A percentile compares a stretch with the other conserved stretches of the same genome.
Conservation (phyloP, 2,888 invertebrate genomes). For the Siphonodentalium dalli region DNA sequence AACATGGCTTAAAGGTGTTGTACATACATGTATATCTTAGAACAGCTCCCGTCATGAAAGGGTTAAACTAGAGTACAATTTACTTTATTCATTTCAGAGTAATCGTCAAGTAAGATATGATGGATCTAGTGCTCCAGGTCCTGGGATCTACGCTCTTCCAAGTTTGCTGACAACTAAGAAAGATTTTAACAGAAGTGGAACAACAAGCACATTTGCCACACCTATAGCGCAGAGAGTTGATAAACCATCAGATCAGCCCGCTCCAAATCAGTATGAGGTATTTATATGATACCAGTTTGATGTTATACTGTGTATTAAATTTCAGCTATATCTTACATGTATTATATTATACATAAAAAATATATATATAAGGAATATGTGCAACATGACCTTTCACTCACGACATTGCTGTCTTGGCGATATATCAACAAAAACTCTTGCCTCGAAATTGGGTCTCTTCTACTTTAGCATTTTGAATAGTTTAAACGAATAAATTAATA, state of each 20-base stretch:
- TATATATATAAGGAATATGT: too few relatives aligned
- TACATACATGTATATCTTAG: too few relatives aligned
- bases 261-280: conserved; percentile 62
- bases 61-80: not conserved
- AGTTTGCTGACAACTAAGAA: conserved; percentile 41
- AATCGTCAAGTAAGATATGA: conserved; percentile 42
- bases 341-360: too few relatives aligned
- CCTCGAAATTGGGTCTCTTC: too few relatives aligned
- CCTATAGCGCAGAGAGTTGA: conserved; percentile 53
- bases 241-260: conserved; percentile 46
- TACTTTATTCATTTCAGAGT: conserved; percentile 35
- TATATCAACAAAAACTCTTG: too few relatives aligned
- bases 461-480: too few relatives aligned
- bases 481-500: too few relatives aligned
- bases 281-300: too few relatives aligned
- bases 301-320: too few relatives aligned
- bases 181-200: conserved; percentile 54
- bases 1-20: not conserved
- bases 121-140: conserved; percentile 52
- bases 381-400: too few relatives aligned
- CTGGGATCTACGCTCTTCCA: conserved; percentile 53
- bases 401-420: too few relatives aligned
- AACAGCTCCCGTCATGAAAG: not conserved
- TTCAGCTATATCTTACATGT: too few relatives aligned
- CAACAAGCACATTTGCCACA: conserved; percentile 54